Base-by-base conservation (phyloP, 2,797 vertebrate genomes). In the Phoeniculus purpureus region DNA sequence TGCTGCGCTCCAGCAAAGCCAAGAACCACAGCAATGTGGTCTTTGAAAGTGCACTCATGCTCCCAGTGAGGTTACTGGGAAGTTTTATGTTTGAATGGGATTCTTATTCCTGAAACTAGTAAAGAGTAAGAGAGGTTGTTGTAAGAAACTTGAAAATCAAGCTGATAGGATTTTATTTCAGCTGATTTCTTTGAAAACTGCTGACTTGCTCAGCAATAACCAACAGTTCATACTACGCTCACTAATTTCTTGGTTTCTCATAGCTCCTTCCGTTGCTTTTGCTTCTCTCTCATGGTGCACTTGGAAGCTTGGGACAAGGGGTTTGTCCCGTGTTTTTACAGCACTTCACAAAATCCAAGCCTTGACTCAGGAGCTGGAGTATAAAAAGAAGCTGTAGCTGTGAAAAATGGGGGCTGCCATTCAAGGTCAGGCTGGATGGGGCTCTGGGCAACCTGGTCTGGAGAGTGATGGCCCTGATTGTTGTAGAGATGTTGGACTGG, bases 21-120 rank as follows among this genome's bases (percentile, higher is more conserved):
- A n/a, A 50, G 16, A 40, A 22, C 51, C 2, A 0, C 29, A 3
- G 31, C 12, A 5, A 2, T 1, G 2, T 15, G 18, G 0, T 2
- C 21, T 9, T 16, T 1, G 12, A 21, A 37, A 9, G 7, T 2
- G 3, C 5, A 15, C 1, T 65, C 15, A 6, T 4, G 1, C 10
- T 85, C 19, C 14, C 16, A 6, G 32, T 3, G 48, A 55, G 20
- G 4, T 18, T 34, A 4, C 19, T 43, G 59, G 48, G 45, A 74
- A 50, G 4, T 7, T 26, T 61, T 3, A 7, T 0, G 1, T n/a
- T 47, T 31, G 14, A 2, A 13, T 16, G 27, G 55, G n/a, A 21
- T 51, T 27, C 2, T 29, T 51, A 34, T 74, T 31, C 48, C 23
- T 43, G 7, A 15, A 32, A 16, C 21, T 1, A n/a, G 27, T 5